Base-by-base conservation (phyloP, 1,140 invertebrate species). In the Stratiolaelaps scimitus region DNA sequence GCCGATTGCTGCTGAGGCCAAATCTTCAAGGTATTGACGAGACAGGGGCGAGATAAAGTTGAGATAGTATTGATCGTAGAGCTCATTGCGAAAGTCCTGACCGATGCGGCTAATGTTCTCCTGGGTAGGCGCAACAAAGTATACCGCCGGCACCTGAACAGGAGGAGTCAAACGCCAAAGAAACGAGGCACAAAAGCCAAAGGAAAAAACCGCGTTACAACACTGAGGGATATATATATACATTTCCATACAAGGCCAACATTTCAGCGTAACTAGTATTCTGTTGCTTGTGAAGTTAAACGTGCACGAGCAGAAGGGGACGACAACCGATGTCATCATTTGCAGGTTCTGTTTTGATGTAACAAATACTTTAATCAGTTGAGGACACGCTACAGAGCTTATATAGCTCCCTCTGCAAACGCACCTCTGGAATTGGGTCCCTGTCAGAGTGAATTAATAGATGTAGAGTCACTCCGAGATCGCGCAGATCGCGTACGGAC, bases 11-110 rank as follows among this genome's bases (percentile, higher is more conserved):
- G 90, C 85, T 23, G 85, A 82, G 6, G 95, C 96, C 56, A 99
- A 79, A 75, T 97, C 90, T 81, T 99, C 96, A 66, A 99, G 81
- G 76, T 88, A 90, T 72, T 90, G 87, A 66, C 95, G 79, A 5
- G 90, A 85, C 68, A 99, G 91, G 1, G 95, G 92, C 1, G 90
- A 93, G 70, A 98, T 92, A 72, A 99, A 98, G 78, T 99, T 99
- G 7, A 99, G 78, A 75, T 95, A 92, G 78, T 95, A 98, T 43
- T 85, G 81, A 72, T 98, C 93, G 76, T 99, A 99, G 20, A 95
- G 77, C 30, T 87, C 85, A 77, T 87, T 89, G 69, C 89, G 84
- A 67, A 97, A 83, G 72, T 83, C 80, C 69, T 94, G 88, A 65
- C 85, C 86, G 69, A 99, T 97, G 71, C 92, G 81, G 46, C 85